Conservation (phyloP, 2,113 vertebrate species). For the Macaca mulatta region DNA sequence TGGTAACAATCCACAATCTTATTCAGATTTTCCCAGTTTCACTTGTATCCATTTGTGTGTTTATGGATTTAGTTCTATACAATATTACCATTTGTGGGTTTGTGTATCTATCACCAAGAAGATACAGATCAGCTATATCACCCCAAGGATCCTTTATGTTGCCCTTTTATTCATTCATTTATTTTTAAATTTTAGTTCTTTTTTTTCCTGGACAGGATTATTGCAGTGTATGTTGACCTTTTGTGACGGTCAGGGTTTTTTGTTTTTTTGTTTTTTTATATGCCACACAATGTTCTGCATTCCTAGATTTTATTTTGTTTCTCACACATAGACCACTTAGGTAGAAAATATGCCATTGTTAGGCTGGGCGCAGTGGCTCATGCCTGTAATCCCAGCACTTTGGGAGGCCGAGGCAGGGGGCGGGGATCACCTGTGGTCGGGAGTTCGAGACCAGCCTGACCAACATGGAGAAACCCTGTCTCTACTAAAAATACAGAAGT, state of each 20-base stretch:
- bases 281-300: not conserved
- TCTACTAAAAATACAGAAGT: no score
- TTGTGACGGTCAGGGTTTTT: not conserved
- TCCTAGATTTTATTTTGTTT: conserved; percentile 50
- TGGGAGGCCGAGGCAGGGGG: no score
- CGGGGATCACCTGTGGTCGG: no score
- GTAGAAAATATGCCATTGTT: not conserved
- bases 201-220: no score
- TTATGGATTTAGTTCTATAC: not conserved
- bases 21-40: not conserved
- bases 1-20: not conserved
- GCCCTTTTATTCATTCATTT: not conserved
- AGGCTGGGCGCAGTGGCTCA: no score
- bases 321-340: not conserved
- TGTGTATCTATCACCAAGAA: not conserved
- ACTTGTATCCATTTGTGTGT: not conserved
- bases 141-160: not conserved
- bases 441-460: no score
- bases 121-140: not conserved
- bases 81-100: not conserved
- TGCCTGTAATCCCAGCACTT: no score
- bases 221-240: not conserved
- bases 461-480: no score
- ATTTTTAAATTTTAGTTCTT: no score
- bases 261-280: not conserved